Evolutionary conservation across 2,888 invertebrate genomes (phyloP).

Genomic region (Rhingia campestris): DNA sequence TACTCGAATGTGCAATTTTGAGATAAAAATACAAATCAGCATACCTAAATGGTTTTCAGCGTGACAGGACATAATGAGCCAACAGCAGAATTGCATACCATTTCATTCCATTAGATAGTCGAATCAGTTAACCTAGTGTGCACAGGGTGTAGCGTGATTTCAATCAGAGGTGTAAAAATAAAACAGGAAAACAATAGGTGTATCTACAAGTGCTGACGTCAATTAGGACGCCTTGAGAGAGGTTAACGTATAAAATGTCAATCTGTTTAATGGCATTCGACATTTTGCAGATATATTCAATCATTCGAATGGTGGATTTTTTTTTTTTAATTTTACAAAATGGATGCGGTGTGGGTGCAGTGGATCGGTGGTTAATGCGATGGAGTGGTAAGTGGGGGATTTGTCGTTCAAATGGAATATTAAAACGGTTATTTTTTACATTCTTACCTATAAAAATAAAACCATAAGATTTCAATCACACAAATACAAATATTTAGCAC

Average conservation of each 20-base stretch:
- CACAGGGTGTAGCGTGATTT: not conserved
- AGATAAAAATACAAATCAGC: conserved; percentile 17
- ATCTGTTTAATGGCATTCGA: not conserved
- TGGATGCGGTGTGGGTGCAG: too few species aligned
- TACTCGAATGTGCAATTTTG: not conserved
- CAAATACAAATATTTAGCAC: too few species aligned
- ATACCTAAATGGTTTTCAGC: conserved; percentile 13
- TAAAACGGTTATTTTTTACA: too few species aligned
- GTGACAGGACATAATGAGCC: conserved; percentile 26
- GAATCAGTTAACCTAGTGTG: not conserved
- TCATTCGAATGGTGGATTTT: too few species aligned
- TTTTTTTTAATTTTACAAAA: too few species aligned
- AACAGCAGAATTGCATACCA: conserved; percentile 20
- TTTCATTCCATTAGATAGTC: conserved; percentile 19
- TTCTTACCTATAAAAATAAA: too few species aligned
- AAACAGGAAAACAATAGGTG: conserved; percentile 34
- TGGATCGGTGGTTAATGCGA: too few species aligned
- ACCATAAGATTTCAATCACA: too few species aligned
- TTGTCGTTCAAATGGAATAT: too few species aligned
- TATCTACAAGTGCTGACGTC: conserved; percentile 27
- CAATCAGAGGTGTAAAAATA: conserved; percentile 13
- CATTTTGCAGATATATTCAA: not conserved
- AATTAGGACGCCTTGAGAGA: conserved; percentile 2
- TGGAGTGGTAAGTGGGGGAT: too few species aligned
- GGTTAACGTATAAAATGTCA: not conserved